Base-by-base conservation (phyloP, 2,888 invertebrate species). In the Sylvicola cinctus region DNA sequence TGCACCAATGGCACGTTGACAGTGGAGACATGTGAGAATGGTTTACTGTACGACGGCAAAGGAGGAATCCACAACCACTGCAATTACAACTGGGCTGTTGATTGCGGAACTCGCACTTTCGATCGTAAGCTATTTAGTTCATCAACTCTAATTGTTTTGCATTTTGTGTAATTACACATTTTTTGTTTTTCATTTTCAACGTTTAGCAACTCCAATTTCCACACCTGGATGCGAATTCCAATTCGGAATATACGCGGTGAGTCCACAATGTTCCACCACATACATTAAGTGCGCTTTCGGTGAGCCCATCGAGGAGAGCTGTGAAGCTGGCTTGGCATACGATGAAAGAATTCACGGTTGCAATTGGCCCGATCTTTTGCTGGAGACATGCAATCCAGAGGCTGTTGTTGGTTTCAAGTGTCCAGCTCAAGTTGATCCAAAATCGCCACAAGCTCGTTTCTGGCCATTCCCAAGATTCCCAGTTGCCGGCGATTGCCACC, bases 401-500 rank as follows among this genome's bases (percentile, higher is more conserved):
- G 84, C 80, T 46, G 77, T 90, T 37, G 76, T 88, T 39, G 88
- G 88, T 35, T 90, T 90, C 68, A 83, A 83, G 49, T 90, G 90
- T 53, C 90, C 90, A 20, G 70, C 73, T 3, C 81, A 84, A 52
- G 73, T 85, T 31, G 80, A 83, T 23, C 68, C 79, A 4, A 69
- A 77, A 51, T 74, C 78, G 12, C 69, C 76, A 37, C 74, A 85
- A 4, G 84, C 85, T 34, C 81, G 77, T 53, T 90, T 87, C 66
- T 83, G 84, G 78, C 90, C 90, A 1, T 87, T 73, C 67, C 90
- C 90, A 23, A 70, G 90, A 43, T 90, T 85, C 63, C 69, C 87
- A 3, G 80, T 87, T 10, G 77, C 81, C 30, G 81, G 83, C 12
- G 85, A 87, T 56, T 83, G 84, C 52, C 77, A 78, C 51, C 71